Conservation (phyloP, 2,888 invertebrate genomes). For the Lepidonotus clava region DNA sequence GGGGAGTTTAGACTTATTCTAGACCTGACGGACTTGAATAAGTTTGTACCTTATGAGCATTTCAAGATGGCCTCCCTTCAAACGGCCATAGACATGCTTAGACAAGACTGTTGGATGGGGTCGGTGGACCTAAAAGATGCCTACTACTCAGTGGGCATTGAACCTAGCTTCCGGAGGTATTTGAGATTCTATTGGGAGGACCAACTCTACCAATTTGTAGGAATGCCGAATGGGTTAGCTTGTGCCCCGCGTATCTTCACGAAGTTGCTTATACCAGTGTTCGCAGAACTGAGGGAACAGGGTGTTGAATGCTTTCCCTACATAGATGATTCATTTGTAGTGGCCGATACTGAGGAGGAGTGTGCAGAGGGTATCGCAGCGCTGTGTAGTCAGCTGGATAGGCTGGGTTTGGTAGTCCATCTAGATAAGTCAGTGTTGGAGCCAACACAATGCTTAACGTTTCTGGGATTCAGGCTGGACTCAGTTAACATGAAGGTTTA, state of each 20-base stretch:
- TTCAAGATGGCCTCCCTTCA: no score
- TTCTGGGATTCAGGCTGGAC: not conserved
- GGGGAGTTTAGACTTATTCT: no score
- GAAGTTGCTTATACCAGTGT: not conserved
- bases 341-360: not conserved
- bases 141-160: no score
- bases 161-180: no score
- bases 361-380: not conserved
- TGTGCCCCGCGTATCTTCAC: not conserved
- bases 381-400: not conserved
- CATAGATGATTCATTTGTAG: not conserved
- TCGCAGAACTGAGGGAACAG: not conserved
- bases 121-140: no score
- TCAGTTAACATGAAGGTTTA: not conserved
- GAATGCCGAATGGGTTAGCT: no score
- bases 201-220: no score
- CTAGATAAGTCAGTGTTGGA: not conserved
- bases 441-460: not conserved
- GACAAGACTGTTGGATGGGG: no score
- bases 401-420: not conserved
- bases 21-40: no score
- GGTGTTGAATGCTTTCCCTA: not conserved
- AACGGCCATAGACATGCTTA: no score
- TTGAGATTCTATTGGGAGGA: no score
- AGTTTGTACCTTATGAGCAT: no score